These are phyloP conservation scores for Aphyosemion australe DNA, from an alignment of 2,113 vertebrate species.

Conservation along the genomic window DNA sequence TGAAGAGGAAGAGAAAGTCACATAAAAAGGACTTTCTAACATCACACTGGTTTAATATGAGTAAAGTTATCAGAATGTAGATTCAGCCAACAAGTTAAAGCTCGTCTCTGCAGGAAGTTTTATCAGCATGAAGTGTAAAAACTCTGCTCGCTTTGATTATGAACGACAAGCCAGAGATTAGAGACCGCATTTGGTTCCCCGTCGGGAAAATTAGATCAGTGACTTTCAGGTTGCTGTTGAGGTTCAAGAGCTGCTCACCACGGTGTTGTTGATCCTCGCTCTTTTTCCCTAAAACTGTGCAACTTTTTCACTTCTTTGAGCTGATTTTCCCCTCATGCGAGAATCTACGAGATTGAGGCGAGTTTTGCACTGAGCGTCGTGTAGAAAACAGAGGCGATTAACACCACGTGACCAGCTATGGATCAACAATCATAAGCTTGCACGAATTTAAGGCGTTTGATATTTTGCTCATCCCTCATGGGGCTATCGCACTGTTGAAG, in stretches of 20 bases:
- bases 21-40: neutral
- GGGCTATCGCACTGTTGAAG: no score
- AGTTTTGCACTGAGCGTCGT: no score
- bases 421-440: no score
- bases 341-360: no score
- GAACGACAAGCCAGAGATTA: conserved; percentile 64
- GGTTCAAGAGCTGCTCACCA: conserved; percentile 26
- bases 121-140: conserved; percentile 53
- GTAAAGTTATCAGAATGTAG: neutral
- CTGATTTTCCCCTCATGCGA: no score
- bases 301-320: no score
- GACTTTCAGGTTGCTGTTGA: conserved; percentile 41
- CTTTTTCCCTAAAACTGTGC: conserved; percentile 27
- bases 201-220: conserved; percentile 69
- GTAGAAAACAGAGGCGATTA: no score
- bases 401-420: no score
- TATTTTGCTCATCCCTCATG: no score
- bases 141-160: conserved; percentile 25
- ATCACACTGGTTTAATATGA: neutral
- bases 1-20: neutral
- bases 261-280: conserved; percentile 25
- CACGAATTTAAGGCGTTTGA: no score
- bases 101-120: conserved; percentile 33
- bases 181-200: conserved; percentile 53
- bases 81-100: conserved; percentile 49